These are phyloP conservation scores for Drosophila testacea DNA, from an alignment of 2,888 invertebrate species.

Conservation along the genomic window DNA sequence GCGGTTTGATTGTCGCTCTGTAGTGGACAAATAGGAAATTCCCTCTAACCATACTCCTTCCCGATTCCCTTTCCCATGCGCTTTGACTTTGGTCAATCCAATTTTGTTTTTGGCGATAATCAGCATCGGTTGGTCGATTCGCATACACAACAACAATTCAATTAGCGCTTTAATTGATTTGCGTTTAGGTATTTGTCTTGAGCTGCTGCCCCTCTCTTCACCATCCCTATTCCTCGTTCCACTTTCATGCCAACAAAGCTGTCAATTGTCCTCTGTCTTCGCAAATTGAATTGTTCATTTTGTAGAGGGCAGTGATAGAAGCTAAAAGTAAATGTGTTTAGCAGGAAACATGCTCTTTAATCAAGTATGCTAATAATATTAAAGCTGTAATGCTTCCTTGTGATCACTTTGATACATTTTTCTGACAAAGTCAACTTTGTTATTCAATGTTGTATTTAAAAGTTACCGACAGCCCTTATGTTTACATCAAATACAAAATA, in stretches of 20 bases:
- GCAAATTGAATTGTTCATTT: conserved; percentile 38
- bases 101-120: conserved; percentile 63
- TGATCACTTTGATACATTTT: too few relatives aligned
- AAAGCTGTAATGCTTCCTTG: too few relatives aligned
- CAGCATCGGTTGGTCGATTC: conserved; percentile 34
- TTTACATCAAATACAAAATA: too few relatives aligned
- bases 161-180: conserved; percentile 71
- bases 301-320: not conserved
- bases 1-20: conserved; percentile 49
- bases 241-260: conserved; percentile 1
- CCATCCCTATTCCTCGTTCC: not conserved
- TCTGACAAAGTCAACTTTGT: too few relatives aligned
- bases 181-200: conserved; percentile 53
- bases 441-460: too few relatives aligned
- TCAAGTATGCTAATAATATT: too few relatives aligned
- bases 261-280: conserved; percentile 8
- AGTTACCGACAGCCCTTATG: too few relatives aligned
- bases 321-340: not conserved
- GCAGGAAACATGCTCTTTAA: too few relatives aligned
- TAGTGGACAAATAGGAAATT: conserved; percentile 1
- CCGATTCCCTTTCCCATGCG: not conserved
- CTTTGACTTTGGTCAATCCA: conserved; percentile 58
- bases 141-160: conserved; percentile 52
- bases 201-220: not conserved
- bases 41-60: not conserved